Base-by-base conservation (phyloP, 1,140 invertebrate species). In the Magallana ariakensis region DNA sequence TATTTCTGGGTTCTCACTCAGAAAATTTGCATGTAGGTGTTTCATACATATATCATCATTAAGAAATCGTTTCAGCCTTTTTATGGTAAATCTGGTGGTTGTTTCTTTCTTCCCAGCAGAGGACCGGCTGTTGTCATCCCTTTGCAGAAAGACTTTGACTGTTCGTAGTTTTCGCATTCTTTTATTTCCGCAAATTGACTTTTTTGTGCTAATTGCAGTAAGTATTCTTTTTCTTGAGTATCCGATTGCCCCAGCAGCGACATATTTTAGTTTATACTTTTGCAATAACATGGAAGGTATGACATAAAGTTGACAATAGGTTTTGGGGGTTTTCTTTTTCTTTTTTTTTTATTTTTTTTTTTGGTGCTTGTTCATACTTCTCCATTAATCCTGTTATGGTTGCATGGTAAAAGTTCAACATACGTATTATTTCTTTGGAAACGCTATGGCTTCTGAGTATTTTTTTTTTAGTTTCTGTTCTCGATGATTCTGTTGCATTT, bases 1-100 rank as follows among this genome's bases (percentile, higher is more conserved):
- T 1, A 54, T 22, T 13, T 58, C 15, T 80, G 82, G 33, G 55
- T 85, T 58, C 84, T 90, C 82, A 55, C 19, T 60, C 0, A 88
- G 26, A 70, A 84, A 90, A 22, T 88, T 90, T 15, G 33, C 46
- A 83, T 90, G 87, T 10, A 90, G 26, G 26, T 84, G 60, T 57
- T 85, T 85, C 46, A n/a, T n/a, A n/a, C n/a, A n/a, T n/a, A 89
- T 57, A 46, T 8, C 66, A 55, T 89, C 83, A 75, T 81, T 84
- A 11, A 89, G 53, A 33, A 84, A 83, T 16, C 82, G 46, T 58
- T 86, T 86, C 19, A 83, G 54, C n/a, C 84, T 88, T 22, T 87
- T 89, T 1, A 87, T 13, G 58, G 55, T 83, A 1, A 9, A 15
- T 16, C 84, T 53, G 16, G 87, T 86, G 53, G 86, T 84, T 16